A percentile compares a stretch with the other conserved stretches of the same genome.
Conservation (phyloP, 2,113 vertebrate genomes). For the Laticauda colubrina region DNA sequence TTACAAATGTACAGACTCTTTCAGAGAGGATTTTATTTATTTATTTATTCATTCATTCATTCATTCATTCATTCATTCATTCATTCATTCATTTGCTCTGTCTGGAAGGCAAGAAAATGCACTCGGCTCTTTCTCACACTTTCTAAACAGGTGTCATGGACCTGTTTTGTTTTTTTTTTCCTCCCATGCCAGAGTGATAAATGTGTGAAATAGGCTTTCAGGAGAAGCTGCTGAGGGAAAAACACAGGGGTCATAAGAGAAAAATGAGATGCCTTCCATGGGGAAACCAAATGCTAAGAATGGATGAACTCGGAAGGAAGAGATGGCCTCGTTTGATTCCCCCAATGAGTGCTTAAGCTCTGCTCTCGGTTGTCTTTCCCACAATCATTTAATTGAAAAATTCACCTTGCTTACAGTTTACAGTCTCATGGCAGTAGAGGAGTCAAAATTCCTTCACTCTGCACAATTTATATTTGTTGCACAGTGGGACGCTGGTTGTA, state of each 20-base stretch:
- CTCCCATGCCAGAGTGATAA: slow-evolving; percentile 47
- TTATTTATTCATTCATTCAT: background rate
- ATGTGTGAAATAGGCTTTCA: slow-evolving; percentile 48
- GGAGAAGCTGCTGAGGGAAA: slow-evolving; percentile 49
- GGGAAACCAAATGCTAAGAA: slow-evolving; percentile 37
- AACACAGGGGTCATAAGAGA: slow-evolving; percentile 42
- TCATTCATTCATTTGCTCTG: slow-evolving; percentile 4
- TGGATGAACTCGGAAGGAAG: slow-evolving; percentile 40
- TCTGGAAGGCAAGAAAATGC: background rate
- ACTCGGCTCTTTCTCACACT: slow-evolving; percentile 33
- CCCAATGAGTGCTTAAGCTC: slow-evolving; percentile 35
- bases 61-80: background rate
- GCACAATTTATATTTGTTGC: background rate
- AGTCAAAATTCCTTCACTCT: slow-evolving; percentile 25
- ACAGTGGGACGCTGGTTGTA: background rate
- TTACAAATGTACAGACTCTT: background rate
- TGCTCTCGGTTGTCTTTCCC: slow-evolving; percentile 41
- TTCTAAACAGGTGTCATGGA: slow-evolving; percentile 36
- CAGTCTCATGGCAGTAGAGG: background rate
- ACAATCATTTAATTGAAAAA: slow-evolving; percentile 51
- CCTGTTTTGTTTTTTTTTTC: slow-evolving; percentile 6
- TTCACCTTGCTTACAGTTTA: slow-evolving; percentile 13
- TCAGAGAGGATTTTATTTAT: background rate
- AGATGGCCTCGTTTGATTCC: slow-evolving; percentile 30
- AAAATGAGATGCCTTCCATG: slow-evolving; percentile 48